Base-by-base conservation (phyloP, 2,888 invertebrate genomes). In the Campoletis raptor region DNA sequence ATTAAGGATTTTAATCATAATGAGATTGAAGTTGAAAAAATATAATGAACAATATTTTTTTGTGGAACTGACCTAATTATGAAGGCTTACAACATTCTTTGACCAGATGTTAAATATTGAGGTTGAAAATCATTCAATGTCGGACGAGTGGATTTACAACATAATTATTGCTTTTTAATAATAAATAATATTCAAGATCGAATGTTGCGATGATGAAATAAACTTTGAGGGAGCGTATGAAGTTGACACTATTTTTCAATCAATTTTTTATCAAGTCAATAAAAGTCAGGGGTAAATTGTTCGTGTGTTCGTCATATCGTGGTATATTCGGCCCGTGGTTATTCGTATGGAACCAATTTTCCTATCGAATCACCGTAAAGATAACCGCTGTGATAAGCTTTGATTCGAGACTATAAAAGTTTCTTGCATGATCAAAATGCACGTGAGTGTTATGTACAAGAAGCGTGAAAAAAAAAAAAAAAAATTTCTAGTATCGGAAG, bases 381-480 rank as follows among this genome's bases (percentile, higher is more conserved):
- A 69, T 72, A 78, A 57, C n/a, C 45, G 64, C 24, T 21, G 24
- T 42, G 78, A 66, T 83, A 78, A 78, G 72, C 66, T 83, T 66
- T 21, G 78, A 73, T 78, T 78, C 78, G 30, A 15, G 36, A 72
- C 72, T 78, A 83, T 78, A 64, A 37, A 78, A 83, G 42, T 66
- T 83, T 66, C 48, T 37, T 52, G 36, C 37, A 45, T 30, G 48
- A 64, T 70, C 6, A 61, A 54, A n/a, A 18, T 37, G 45, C 24
- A 18, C 54, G 52, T 37, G 37, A 52, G 61, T 61, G 57, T 42
- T 36, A n/a, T 45, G 40, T 24, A 57, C 42, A 12, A 72, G 48
- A 48, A 45, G 61, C 37, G 78, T 37, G 69, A 6, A 54, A 78
- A 78, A 52, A 21, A 48, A 36, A 45, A 64, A 64, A 48, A 36